Evolutionary conservation across 1,140 invertebrate genomes (phyloP).

Genomic region (Papilio xuthus): DNA sequence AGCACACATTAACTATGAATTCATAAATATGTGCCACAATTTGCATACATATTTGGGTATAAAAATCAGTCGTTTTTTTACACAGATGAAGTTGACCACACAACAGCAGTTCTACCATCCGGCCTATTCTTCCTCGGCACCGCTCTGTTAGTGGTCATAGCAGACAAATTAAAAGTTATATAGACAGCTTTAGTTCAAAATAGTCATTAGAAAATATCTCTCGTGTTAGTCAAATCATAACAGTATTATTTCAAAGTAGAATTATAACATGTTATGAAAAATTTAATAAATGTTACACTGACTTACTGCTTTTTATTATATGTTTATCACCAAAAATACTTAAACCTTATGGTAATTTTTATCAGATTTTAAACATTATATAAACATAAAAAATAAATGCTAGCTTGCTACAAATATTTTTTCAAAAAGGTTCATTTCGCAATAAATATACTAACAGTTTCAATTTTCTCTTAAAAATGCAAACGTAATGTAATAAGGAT

Average conservation of each 20-base stretch:
- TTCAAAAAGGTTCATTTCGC: background rate
- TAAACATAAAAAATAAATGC: background rate
- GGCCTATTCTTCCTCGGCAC: conserved; percentile 74
- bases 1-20: background rate
- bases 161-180: conserved; percentile 72
- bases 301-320: conserved; percentile 33
- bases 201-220: conserved; percentile 64
- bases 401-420: background rate
- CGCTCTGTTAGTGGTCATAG: conserved; percentile 71
- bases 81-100: conserved; percentile 61
- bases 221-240: conserved; percentile 55
- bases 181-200: conserved; percentile 44
- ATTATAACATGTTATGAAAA: conserved; percentile 43
- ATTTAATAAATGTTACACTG: conserved; percentile 41
- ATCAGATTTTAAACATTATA: no score
- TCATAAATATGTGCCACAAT: background rate
- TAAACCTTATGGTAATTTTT: background rate
- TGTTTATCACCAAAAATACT: no score
- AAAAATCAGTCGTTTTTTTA: conserved; percentile 32
- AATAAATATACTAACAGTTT: background rate
- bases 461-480: background rate
- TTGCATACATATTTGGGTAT: background rate
- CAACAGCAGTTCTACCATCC: conserved; percentile 65
- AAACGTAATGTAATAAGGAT: background rate
- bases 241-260: conserved; percentile 69